Conservation (phyloP, 2,797 vertebrate genomes). For the Muscicapa striata region DNA sequence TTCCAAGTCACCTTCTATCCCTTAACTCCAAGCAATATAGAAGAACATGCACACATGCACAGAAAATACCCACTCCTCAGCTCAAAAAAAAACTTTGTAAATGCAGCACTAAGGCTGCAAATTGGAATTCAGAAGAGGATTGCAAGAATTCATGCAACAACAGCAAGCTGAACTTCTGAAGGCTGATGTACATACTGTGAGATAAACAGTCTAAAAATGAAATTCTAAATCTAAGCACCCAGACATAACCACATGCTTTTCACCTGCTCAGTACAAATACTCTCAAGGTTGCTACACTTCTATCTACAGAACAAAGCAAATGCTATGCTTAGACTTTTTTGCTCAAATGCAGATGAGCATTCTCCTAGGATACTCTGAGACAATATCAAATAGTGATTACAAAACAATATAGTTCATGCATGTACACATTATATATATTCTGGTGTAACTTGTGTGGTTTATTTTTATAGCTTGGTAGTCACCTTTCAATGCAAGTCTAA, state of each 20-base stretch:
- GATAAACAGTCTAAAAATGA: background rate
- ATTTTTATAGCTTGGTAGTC: background rate
- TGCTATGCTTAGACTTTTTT: background rate
- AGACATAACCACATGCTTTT: background rate
- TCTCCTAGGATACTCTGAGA: background rate
- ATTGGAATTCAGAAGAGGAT: background rate
- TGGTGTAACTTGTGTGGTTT: background rate
- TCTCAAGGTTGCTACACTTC: background rate
- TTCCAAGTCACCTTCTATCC: background rate
- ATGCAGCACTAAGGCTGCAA: background rate
- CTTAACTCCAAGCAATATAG: background rate
- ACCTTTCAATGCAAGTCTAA: background rate
- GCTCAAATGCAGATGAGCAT: background rate
- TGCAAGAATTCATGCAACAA: background rate
- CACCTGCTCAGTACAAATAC: background rate
- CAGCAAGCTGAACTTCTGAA: background rate
- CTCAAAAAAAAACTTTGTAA: background rate
- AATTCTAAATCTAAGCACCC: background rate
- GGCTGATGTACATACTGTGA: background rate
- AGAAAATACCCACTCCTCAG: background rate
- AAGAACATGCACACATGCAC: background rate
- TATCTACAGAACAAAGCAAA: background rate
- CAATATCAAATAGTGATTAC: background rate
- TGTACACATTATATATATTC: background rate
- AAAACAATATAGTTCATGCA: background rate